Evolutionary conservation across 2,888 invertebrate species (phyloP).

Genomic region (Lepidonotus clava): DNA sequence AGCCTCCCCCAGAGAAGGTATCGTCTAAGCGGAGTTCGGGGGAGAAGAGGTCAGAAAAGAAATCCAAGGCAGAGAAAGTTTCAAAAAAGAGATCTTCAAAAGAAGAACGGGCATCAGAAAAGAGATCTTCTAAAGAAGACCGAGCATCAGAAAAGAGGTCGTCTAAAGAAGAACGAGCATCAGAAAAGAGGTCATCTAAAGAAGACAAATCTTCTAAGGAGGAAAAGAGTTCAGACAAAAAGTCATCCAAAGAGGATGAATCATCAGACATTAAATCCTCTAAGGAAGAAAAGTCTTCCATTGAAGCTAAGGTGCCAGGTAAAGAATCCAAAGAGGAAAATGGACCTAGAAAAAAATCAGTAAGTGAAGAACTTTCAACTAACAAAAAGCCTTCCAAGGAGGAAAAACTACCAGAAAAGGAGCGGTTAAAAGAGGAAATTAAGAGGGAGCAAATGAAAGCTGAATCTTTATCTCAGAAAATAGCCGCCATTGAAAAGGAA

Average conservation of each 20-base stretch:
- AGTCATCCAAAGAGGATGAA: too few species aligned
- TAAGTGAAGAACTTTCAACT: neutral
- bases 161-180: neutral
- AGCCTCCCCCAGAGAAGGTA: neutral
- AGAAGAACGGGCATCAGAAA: neutral
- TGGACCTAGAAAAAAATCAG: neutral
- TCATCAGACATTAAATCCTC: too few species aligned
- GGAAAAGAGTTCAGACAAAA: neutral
- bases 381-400: neutral
- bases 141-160: neutral
- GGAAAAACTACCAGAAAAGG: neutral
- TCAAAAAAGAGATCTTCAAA: neutral
- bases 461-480: neutral
- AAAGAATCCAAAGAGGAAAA: neutral
- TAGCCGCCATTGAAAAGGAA: slow-evolving; percentile 45
- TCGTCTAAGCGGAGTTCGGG: too few species aligned
- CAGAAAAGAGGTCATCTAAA: neutral
- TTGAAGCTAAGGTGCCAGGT: too few species aligned
- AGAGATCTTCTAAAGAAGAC: neutral
- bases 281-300: too few species aligned
- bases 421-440: neutral
- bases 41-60: neutral
- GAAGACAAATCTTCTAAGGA: neutral
- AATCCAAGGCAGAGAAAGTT: neutral
- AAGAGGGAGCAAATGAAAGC: neutral